Evolutionary conservation across 2,113 vertebrate species (phyloP), one percentile per base, ranked within the genome.

Genomic region (Cygnus atratus): DNA sequence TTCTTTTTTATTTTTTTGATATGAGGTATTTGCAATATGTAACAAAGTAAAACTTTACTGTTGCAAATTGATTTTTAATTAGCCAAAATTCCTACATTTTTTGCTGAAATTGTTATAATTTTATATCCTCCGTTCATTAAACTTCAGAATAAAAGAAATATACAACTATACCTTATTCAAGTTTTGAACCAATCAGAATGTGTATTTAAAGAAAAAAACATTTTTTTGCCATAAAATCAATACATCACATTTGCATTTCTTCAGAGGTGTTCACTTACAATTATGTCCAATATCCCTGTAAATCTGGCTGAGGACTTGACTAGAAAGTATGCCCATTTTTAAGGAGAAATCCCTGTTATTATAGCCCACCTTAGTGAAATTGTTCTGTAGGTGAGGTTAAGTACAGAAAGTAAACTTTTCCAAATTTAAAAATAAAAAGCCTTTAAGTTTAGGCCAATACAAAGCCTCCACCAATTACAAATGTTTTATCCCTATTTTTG

Each of bases 321-420:
- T 84, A 84, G 20, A 75, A 89, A 82, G 54, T 59, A 55, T 83
- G 81, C 74, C 91, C 85, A 82, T 88, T 95, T 96, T 80, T 87
- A n/a, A 22, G 8, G 37, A 84, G 48, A 94, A 92, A 82, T 46
- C 44, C 33, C 61, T 89, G 46, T 48, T 86, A 65, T 35, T 85
- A 48, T 29, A 1, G 7, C 50, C 59, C 86, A 92, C 71, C 62
- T 89, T 29, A 79, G 24, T 29, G 80, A 58, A 87, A 58, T 14
- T 59, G 80, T 96, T 97, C 88, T 79, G 91, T 87, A 96, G 81
- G 74, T 94, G 95, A 95, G 70, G 70, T 28, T 55, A 84, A 78
- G 33, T 50, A 0, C 0, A n/a, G 70, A 95, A 87, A 81, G 3
- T 2, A 72, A 89, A 73, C 25, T 43, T 74, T 18, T 39, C 67